Base-by-base conservation (phyloP, 1,140 invertebrate species). In the Drosophila lowei region DNA sequence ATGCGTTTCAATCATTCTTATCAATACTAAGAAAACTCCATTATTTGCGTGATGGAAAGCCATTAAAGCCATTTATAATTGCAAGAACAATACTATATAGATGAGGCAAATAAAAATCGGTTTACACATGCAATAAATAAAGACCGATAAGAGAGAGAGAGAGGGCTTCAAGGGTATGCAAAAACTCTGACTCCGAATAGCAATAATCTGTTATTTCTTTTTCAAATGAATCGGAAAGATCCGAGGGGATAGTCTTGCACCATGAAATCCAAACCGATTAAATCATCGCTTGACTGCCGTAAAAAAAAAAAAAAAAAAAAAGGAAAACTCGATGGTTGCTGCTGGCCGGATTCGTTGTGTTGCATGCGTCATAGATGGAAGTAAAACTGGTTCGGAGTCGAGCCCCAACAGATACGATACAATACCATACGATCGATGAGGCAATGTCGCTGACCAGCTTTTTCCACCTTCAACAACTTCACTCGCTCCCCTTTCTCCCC, bases 391-490 rank as follows among this genome's bases (percentile, higher is more conserved):
- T 85, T 86, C 78, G 48, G 34, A 41, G 60, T 72, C 38, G 16
- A 25, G 42, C 28, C 42, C 25, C 30, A 38, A 11, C 11, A 34
- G 30, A 34, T 34, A 34, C 30, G 9, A 34, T 9, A 11, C 30
- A 38, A 38, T 38, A 38, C 34, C 34, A 38, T 5, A 38, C 11
- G 41, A 71, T 60, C 76, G 70, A 85, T 85, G 83, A 86, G 81
- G 73, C 81, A 85, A 88, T 85, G 83, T 74, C 56, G 81, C 73
- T 83, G 79, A 68, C 78, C 78, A 81, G 78, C 62, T 81, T 81
- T 81, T 80, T 74, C 68, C 78, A 76, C 71, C 72, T 58, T 46
- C 21, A 23, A 44, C 28, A n/a, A 28, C 6, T 15, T n/a, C n/a
- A 23, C 49, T 46, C 34, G 44, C 18, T 15, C 15, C 34, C 38